Percentiles rank a stretch among this genome's conserved stretches.
Evolutionary conservation across 37 sponge, comb jelly and placozoan genomes (phyloP).

Genomic region (Diacarnus erythraeanus): DNA sequence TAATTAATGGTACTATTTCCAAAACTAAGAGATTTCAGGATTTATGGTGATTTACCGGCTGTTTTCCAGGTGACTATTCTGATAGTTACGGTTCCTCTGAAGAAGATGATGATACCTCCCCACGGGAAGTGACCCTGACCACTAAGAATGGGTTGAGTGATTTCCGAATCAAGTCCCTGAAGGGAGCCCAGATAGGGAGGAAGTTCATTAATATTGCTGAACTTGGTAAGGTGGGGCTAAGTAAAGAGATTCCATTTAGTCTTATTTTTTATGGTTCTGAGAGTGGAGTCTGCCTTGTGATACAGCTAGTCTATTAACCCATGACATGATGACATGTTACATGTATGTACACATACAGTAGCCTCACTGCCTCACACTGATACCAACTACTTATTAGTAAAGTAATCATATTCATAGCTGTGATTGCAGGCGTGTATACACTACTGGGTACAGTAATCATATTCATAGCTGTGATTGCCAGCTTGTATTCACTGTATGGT

Average conservation of each 20-base stretch:
- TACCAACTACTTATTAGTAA: no score
- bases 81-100: slow-evolving; percentile 48
- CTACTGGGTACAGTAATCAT: no score
- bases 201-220: slow-evolving; percentile 84
- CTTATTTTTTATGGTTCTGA: no score
- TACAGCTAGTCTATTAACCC: not conserved
- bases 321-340: not conserved
- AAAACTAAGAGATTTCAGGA: no score
- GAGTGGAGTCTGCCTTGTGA: not conserved
- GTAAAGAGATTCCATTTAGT: not conserved
- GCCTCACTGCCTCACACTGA: no score
- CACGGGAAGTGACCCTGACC: slow-evolving; percentile 13
- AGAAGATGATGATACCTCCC: not conserved
- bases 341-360: no score
- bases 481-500: no score
- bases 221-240: slow-evolving; percentile 27
- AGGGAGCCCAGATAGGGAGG: slow-evolving; percentile 54
- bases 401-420: no score
- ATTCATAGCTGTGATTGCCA: no score
- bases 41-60: no score
- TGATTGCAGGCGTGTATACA: no score
- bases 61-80: slow-evolving; percentile 43
- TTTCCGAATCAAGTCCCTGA: slow-evolving; percentile 71
- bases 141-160: slow-evolving; percentile 71
- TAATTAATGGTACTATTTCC: no score